Base-by-base conservation (phyloP, 2,113 vertebrate species). In the Jacana jacana region DNA sequence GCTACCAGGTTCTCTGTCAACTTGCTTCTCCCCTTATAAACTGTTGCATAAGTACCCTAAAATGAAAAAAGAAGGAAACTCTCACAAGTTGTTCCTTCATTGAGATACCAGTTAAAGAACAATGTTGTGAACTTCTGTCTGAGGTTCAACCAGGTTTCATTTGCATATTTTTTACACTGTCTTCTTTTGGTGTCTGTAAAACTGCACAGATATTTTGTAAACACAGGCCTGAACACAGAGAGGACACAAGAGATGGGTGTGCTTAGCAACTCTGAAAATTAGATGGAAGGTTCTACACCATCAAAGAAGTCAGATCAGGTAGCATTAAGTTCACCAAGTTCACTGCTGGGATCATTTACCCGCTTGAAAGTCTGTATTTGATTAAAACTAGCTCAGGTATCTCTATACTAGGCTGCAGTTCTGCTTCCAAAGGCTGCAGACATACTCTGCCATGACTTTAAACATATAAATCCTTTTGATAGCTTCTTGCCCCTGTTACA, bases 11-110 rank as follows among this genome's bases (percentile, higher is more conserved):
- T 99, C 97, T 99, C 99, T 3, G 99, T 99, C 93, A 99, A 94
- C 97, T 99, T 99, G 97, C 99, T 99, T 97, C 99, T 98, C 81
- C 99, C 99, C 97, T 99, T 99, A 97, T 99, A 99, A 83, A 99
- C 99, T 22, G 99, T 99, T 82, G 99, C 99, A 7, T 99, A 99
- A 49, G 99, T 99, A 81, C 99, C 99, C 99, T 99, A 92, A 49
- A 96, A 69, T 19, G 19, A 66, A 90, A 92, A 83, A 89, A 79
- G 60, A 63, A 61, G 24, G 8, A 31, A 35, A 95, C 9, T 88
- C 49, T 42, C 60, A 77, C 31, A 85, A 27, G 10, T 19, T 48
- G 5, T 44, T 86, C 11, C 35, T 69, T 86, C 22, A 40, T 2
- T 51, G 22, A 81, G 90, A 81, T 8, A 5, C 23, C 16, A 66